These are phyloP conservation scores for Heterochromis multidens DNA, from an alignment of 2,113 vertebrate genomes.

Conservation along the genomic window DNA sequence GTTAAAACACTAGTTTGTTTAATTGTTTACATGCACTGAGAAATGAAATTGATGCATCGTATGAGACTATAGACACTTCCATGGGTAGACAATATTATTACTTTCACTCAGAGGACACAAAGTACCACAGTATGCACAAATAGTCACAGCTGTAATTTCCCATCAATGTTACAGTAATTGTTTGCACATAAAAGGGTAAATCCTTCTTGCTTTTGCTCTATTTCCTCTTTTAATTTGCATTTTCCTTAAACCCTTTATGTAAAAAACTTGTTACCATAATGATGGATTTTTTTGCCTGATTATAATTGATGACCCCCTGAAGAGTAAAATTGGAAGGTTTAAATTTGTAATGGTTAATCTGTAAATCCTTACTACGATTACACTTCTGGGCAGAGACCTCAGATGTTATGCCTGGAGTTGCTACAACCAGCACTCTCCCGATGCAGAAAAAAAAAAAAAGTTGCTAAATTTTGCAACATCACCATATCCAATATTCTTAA, in stretches of 20 bases:
- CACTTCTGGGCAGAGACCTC: neutral
- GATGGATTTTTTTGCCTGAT: conserved; percentile 58
- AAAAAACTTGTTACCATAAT: conserved; percentile 56
- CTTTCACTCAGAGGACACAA: neutral
- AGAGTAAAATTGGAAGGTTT: conserved; percentile 44
- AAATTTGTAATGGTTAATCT: conserved; percentile 48
- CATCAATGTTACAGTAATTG: conserved; percentile 55
- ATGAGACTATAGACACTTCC: conserved; percentile 1
- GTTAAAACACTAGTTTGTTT: neutral
- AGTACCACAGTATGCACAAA: conserved; percentile 2
- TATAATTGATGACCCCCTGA: conserved; percentile 8
- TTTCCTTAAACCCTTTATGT: conserved; percentile 55
- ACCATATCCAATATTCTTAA: neutral
- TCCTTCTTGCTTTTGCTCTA: conserved; percentile 66
- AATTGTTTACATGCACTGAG: neutral
- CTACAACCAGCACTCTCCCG: neutral
- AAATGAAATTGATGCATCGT: conserved; percentile 18
- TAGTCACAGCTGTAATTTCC: conserved; percentile 42
- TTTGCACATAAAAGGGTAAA: conserved; percentile 55
- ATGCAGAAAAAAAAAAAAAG: neutral
- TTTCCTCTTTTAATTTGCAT: conserved; percentile 72
- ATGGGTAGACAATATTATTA: neutral
- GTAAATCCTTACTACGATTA: neutral
- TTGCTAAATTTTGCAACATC: neutral
- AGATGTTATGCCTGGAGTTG: neutral